Evolutionary conservation across 2,888 invertebrate species (phyloP).

Genomic region (Entomobrya multifasciata): DNA sequence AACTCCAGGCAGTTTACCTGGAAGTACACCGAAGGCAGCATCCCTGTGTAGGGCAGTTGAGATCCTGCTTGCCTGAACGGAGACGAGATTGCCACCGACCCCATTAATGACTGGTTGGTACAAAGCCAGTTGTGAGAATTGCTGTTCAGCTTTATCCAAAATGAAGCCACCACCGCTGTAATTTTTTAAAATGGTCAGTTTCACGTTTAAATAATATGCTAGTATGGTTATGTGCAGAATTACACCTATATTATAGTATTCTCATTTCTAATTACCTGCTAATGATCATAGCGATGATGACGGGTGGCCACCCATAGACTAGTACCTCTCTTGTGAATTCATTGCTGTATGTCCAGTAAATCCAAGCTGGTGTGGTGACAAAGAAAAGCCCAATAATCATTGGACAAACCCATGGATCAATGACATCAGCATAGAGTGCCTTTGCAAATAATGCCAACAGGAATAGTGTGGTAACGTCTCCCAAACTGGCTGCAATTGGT

Average conservation of each 20-base stretch:
- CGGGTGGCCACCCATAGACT: slow-evolving; percentile 89
- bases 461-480: slow-evolving; percentile 88
- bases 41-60: slow-evolving; percentile 88
- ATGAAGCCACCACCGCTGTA: slow-evolving; percentile 87
- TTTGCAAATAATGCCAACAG: slow-evolving; percentile 84
- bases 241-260: not conserved
- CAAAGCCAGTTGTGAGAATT: slow-evolving; percentile 87
- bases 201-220: no score
- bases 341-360: slow-evolving; percentile 87
- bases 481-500: slow-evolving; percentile 90
- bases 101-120: slow-evolving; percentile 93
- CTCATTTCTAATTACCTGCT: slow-evolving; percentile 83
- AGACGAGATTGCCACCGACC: slow-evolving; percentile 90
- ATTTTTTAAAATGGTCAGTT: not conserved
- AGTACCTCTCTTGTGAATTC: slow-evolving; percentile 87
- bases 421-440: slow-evolving; percentile 84
- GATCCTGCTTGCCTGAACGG: slow-evolving; percentile 89
- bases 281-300: slow-evolving; percentile 90
- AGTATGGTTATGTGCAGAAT: no score
- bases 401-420: slow-evolving; percentile 85
- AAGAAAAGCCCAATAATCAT: slow-evolving; percentile 85
- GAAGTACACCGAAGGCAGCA: slow-evolving; percentile 85
- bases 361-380: slow-evolving; percentile 87
- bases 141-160: slow-evolving; percentile 86
- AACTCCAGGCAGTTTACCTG: slow-evolving; percentile 80